A percentile compares a stretch with the other conserved stretches of the same genome.
These are phyloP conservation scores for Euspilapteryx auroguttella DNA, from an alignment of 2,888 invertebrate genomes.

Conservation along the genomic window DNA sequence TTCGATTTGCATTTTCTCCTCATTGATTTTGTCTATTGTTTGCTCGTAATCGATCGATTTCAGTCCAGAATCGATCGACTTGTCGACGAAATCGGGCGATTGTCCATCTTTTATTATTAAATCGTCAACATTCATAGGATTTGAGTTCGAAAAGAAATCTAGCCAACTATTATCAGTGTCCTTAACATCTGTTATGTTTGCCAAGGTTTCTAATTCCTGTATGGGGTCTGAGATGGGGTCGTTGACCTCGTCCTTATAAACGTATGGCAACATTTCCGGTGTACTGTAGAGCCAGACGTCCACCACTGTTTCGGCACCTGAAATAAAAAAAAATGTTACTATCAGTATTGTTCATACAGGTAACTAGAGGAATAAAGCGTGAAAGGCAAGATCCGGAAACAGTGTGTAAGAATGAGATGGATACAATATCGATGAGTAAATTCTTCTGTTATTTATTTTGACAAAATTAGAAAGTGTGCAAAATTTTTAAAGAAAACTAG, in stretches of 20 bases:
- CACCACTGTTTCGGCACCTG: conserved; percentile 79
- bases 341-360: no score
- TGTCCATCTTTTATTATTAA: no score
- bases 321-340: no score
- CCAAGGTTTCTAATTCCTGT: conserved; percentile 6
- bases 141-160: conserved; percentile 38
- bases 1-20: conserved; percentile 1
- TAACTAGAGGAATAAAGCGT: no score
- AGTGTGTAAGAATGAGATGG: no score
- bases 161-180: conserved; percentile 44
- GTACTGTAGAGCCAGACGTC: conserved; percentile 69
- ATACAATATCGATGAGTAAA: no score
- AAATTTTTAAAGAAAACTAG: no score
- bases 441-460: no score
- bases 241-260: conserved; percentile 20
- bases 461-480: no score
- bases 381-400: no score
- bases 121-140: conserved; percentile 37
- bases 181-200: conserved; percentile 7
- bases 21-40: not conserved
- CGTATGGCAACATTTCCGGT: conserved; percentile 35
- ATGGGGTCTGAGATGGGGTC: not conserved
- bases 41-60: conserved; percentile 5
- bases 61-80: no score
- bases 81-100: no score